Evolutionary conservation across 37 sponge, comb jelly and placozoan genomes (phyloP), one percentile per base, ranked within the genome.

Genomic region (Lycopodina hypogea): DNA sequence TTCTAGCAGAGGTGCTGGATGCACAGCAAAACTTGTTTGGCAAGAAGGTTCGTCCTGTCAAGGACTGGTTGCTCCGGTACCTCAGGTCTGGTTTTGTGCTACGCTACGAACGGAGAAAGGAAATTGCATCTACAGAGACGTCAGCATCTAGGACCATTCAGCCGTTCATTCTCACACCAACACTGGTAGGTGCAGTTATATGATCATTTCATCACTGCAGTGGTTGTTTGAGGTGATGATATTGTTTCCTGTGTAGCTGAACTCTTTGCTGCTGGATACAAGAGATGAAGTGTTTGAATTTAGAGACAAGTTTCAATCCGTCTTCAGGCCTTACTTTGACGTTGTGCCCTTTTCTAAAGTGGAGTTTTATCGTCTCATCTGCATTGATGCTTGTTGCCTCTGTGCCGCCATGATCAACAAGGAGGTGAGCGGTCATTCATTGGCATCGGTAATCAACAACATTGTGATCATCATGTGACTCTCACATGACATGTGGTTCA

Each of bases 1-100:
- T 91, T 33, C 75, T 86, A 22, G 75, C 63, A 23, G 92, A 91
- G 41, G 80, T 91, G 60, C 58, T 91, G 48, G 84, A 87, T 76
- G 81, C 83, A 28, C 84, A 91, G 71, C 77, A 78, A 42, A 76
- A 61, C 29, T 56, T 91, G n/a, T 82, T 90, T 76, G 83, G 83
- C 21, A 85, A 91, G 84, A 78, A 78, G 42, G 77, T 86, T 22
- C 36, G 79, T 21, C 60, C 92, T 9, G 45, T 91, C 58, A 84
- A 87, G 21, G 79, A 91, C 38, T 86, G 87, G 76, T 77, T 91
- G 28, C 86, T 83, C 77, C 83, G 77, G 74, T 91, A 83, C 58
- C 72, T 90, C 21, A 90, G 72, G 87, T 34, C 74, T 56, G 92
- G 92, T 1, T 87, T 91, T 87, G 77, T 61, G 7, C 78, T 78